Evolutionary conservation across 2,113 vertebrate genomes (phyloP), one percentile per base, ranked within the genome.

Genomic region (Acrocephalus kingi): DNA sequence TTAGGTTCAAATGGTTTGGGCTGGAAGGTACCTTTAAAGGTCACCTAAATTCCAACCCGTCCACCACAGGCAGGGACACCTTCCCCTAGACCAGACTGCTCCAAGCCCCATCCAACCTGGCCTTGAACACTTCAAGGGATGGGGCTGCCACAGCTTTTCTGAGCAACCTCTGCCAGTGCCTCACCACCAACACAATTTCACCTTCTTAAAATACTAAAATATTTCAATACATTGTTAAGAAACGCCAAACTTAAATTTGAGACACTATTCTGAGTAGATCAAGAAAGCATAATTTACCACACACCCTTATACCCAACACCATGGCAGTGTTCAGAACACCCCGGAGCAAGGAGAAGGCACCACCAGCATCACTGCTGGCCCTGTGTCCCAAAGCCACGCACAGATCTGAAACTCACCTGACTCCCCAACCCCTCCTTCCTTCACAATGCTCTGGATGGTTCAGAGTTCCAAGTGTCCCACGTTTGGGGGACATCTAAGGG

Each of bases 21-120:
- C 21, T 64, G 39, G 27, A 77, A 73, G 11, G 13, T 27, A 72
- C 25, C 2, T 52, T 46, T 13, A 33, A 41, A 82, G 25, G 13
- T 25, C 49, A 39, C 22, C 8, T 24, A n/a, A 67, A 15, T 10
- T 59, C 30, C 31, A 91, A 15, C 2, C 2, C 4, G 4, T 9
- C 39, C 7, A 13, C 14, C 11, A 39, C 2, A 9, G 30, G 24
- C 9, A 52, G 19, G 19, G 30, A 31, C 33, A 62, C 6, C 5
- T 83, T 46, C 3, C 49, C 20, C 13, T 7, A 19, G 1, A 2
- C 11, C 48, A 63, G 21, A 1, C 0, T 68, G 43, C 18, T 68
- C 19, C 28, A 61, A 62, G 41, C 12, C 9, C 30, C 8, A 6
- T 33, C 43, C 33, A 87, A 7, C 37, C 8, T 33, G 21, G 19